Base-by-base conservation (phyloP, 2,797 vertebrate genomes). In the Geotrypetes seraphini region DNA sequence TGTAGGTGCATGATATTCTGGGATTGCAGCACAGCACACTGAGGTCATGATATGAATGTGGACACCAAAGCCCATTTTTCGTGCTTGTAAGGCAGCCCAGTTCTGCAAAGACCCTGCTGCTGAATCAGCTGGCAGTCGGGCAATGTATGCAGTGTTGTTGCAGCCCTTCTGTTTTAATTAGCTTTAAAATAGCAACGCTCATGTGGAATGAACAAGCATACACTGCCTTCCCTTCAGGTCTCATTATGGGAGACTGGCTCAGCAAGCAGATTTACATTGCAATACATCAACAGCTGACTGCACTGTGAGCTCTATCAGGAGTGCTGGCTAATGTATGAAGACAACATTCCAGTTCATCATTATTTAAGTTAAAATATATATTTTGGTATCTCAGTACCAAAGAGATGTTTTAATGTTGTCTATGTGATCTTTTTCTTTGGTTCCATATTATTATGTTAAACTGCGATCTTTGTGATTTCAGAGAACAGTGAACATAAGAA, bases 91-190 rank as follows among this genome's bases (percentile, higher is more conserved):
- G 0, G 26, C 48, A 33, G 47, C 23, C 26, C 4, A 33, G 21
- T 9, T 22, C 18, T n/a, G 13, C 24, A 17, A 6, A 22, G 9
- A 49, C 3, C 5, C 25, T 28, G 29, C 45, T 47, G 37, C 12
- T 15, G 29, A 36, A 39, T 42, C 39, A 45, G 3, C 29, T 43
- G 22, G 36, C 27, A 16, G 42, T 14, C 16, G 36, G 42, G 37
- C 14, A 20, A 2, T 8, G 30, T 44, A 19, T 35, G 10, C n/a
- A 39, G 41, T 17, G 18, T 36, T 35, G 11, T 43, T 34, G 39
- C 26, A 16, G 19, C 32, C n/a, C 31, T 38, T 55, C 53, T 13
- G 21, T 47, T 60, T 48, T 61, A 65, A 61, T 73, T 63, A 60
- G 43, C 38, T 44, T 47, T 60, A 49, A 63, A 63, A 42, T 33